A percentile compares a stretch with the other conserved stretches of the same genome.
phyloP scores from a whole-genome alignment of 1,140 invertebrate species.

The Drosophila pandora region DNA sequence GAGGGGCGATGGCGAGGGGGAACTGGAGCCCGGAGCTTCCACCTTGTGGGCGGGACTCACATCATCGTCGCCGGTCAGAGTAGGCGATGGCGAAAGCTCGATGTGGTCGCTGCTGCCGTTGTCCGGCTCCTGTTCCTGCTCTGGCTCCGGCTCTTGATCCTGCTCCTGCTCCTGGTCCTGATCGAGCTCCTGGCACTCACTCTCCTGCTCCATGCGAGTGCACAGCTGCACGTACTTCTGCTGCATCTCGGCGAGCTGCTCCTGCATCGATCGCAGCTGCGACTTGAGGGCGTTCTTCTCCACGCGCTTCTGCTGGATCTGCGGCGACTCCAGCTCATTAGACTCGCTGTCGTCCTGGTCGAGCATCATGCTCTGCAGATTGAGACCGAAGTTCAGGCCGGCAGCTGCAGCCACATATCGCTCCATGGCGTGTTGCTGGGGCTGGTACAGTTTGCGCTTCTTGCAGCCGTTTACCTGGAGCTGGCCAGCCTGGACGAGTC shows the following conservation, averaged over 20 bases:
- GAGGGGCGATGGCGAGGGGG: slow-evolving; percentile 79
- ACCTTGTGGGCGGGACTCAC: slow-evolving; percentile 85
- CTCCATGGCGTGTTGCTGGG: slow-evolving; percentile 93
- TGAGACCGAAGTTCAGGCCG: slow-evolving; percentile 84
- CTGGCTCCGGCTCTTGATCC: slow-evolving; percentile 89
- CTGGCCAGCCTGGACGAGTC: slow-evolving; percentile 84
- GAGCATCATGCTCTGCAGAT: slow-evolving; percentile 84
- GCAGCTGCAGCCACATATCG: slow-evolving; percentile 87
- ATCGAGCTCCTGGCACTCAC: slow-evolving; percentile 89
- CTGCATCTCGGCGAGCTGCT: slow-evolving; percentile 95
- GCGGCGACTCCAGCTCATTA: slow-evolving; percentile 89
- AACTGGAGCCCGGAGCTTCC: slow-evolving; percentile 86
- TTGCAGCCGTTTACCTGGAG: slow-evolving; percentile 95
- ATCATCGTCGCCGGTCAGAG: slow-evolving; percentile 48
- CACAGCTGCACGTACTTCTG: slow-evolving; percentile 94
- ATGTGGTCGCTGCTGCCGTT: slow-evolving; percentile 84
- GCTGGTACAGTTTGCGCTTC: slow-evolving; percentile 98
- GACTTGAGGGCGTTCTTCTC: slow-evolving; percentile 93
- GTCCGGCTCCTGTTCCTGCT: slow-evolving; percentile 86
- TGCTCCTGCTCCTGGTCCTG: slow-evolving; percentile 87
- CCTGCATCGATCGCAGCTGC: slow-evolving; percentile 93
- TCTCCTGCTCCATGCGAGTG: slow-evolving; percentile 92
- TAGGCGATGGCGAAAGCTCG: slow-evolving; percentile 84
- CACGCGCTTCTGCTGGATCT: slow-evolving; percentile 91
- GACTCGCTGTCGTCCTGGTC: slow-evolving; percentile 90